phyloP scores from a whole-genome alignment of 1,140 invertebrate genomes.

The Drosophila pseudoananassae region DNA sequence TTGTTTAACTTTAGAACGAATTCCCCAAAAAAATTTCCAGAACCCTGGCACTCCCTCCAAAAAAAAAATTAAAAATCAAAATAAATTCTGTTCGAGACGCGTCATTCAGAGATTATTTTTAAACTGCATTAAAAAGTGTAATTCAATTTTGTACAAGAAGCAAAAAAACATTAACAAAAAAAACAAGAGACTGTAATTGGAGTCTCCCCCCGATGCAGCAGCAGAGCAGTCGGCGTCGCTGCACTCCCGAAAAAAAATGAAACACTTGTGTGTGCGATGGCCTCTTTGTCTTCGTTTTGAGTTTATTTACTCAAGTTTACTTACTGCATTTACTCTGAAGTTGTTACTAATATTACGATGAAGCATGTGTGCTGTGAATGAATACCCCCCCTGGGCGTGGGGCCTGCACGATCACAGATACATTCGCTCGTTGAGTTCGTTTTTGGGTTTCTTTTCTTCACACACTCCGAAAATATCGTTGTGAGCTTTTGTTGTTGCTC shows the following conservation, averaged over 20 bases:
- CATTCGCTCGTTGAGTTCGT: constrained; percentile 28
- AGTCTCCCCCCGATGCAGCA: background rate
- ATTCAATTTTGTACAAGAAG: constrained; percentile 47
- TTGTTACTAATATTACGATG: constrained; percentile 54
- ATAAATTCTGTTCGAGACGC: too few species aligned
- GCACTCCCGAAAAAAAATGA: constrained; percentile 41
- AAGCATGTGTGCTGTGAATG: background rate
- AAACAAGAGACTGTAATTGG: constrained; percentile 4
- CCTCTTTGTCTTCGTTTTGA: constrained; percentile 32
- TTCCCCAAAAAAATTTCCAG: constrained; percentile 22
- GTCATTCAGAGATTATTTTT: constrained; percentile 29
- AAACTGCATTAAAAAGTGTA: constrained; percentile 48
- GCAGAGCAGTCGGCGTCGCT: constrained; percentile 7
- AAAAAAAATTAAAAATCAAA: background rate
- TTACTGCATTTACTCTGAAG: constrained; percentile 50
- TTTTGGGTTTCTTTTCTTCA: constrained; percentile 66
- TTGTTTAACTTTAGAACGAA: constrained; percentile 34
- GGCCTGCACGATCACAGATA: constrained; percentile 2
- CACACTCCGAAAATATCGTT: constrained; percentile 58
- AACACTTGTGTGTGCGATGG: constrained; percentile 54
- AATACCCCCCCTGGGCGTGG: too few species aligned
- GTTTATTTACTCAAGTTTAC: constrained; percentile 25
- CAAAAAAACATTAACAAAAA: constrained; percentile 21
- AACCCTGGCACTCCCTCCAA: constrained; percentile 38
- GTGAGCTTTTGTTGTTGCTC: constrained; percentile 56